Conservation (phyloP, 2,113 vertebrate species). For the Mobula birostris region DNA sequence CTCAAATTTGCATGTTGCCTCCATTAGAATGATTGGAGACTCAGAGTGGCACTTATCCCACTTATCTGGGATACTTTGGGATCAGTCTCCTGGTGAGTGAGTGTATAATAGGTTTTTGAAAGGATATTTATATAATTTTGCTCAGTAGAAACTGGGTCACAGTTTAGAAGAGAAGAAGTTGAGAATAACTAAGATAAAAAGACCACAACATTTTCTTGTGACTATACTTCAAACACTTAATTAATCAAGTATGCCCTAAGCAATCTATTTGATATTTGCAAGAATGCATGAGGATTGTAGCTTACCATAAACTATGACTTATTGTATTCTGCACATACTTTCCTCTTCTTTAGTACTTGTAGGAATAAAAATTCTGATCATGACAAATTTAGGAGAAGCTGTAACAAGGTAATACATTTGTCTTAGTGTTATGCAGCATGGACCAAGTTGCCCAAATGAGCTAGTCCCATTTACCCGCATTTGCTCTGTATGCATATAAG, state of each 20-base stretch:
- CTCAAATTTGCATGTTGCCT: not conserved
- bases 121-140: no score
- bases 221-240: slow-evolving; percentile 6
- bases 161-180: not conserved
- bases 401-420: not conserved
- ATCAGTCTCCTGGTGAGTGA: not conserved
- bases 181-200: not conserved
- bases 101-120: not conserved
- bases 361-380: not conserved
- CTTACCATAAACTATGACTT: not conserved
- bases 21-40: not conserved
- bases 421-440: no score
- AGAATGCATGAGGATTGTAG: not conserved
- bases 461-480: no score
- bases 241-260: not conserved
- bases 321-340: not conserved
- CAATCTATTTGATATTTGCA: not conserved
- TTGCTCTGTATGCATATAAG: no score
- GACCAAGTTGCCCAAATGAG: no score
- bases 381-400: not conserved
- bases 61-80: not conserved
- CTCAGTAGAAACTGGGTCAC: no score
- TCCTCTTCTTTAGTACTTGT: not conserved
- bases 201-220: not conserved
- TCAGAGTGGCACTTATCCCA: not conserved